Evolutionary conservation across 2,797 vertebrate genomes (phyloP), one percentile per base, ranked within the genome.

Genomic region (Spondyliosoma cantharus): DNA sequence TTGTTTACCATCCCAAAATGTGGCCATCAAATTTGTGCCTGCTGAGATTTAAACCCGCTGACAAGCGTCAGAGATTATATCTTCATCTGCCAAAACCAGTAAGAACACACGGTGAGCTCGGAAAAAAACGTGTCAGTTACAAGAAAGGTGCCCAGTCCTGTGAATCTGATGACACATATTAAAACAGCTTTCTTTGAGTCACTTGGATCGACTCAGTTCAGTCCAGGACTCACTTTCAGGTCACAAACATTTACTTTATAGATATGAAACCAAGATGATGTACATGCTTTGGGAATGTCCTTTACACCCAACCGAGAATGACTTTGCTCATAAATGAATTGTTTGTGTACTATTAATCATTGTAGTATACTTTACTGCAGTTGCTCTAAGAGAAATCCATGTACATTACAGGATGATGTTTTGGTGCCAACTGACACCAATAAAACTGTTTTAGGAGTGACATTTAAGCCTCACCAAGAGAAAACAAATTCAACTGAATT

Each of bases 61-160:
- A 69, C 24, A 66, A 77, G 60, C 68, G 43, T 48, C 2, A 0
- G 16, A 58, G 16, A 45, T 74, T 58, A 15, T 13, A 32, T 65
- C 37, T 54, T 64, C 37, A 48, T 27, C 24, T 75, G 78, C 61
- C 63, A 86, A 73, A 76, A 70, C 71, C n/a, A 54, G 78, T 25
- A 65, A 52, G 60, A 32, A 66, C 46, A 56, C 24, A 45, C 50
- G 63, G 17, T 50, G 45, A 80, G 72, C 42, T 27, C 65, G 74
- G 82, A 86, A 92, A 92, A 73, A 24, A 37, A 71, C 20, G 48
- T 78, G 80, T 58, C 45, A 69, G 43, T 20, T 54, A 15, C 14
- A 72, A 20, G 49, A 66, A 24, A 71, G 27, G 25, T 54, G 49
- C 37, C 71, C 48, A 24, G 54, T 22, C 11, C 15, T 20, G 49